Percentiles rank a stretch among this genome's conserved stretches.
Conservation (phyloP, 35 echinoderm and acorn worm species). For the Acanthaster planci region DNA sequence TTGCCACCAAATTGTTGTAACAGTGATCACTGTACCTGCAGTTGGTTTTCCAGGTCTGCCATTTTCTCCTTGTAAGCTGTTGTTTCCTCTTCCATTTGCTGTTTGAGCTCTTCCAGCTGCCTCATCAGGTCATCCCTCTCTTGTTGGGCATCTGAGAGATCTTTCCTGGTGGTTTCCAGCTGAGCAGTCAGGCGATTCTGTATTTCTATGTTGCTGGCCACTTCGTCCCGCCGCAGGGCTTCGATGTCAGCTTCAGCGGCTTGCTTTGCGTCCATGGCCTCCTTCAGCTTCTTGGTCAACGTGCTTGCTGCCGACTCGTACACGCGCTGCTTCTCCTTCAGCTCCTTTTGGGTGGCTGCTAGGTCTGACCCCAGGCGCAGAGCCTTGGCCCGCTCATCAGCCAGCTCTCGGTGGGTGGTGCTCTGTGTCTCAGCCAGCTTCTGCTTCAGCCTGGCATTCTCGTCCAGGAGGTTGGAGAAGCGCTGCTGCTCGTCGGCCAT, state of each 20-base stretch:
- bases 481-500: conserved; percentile 80
- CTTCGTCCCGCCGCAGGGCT: conserved; percentile 30
- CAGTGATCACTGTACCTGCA: conserved; percentile 45
- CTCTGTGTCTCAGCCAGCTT: conserved; percentile 75
- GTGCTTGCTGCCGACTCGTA: conserved; percentile 51
- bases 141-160: conserved; percentile 25
- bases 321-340: conserved; percentile 68
- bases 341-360: conserved; percentile 71
- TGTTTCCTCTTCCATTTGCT: conserved; percentile 64
- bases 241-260: conserved; percentile 63
- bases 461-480: conserved; percentile 68
- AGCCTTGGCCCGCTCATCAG: conserved; percentile 76
- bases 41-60: conserved; percentile 66
- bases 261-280: conserved; percentile 63
- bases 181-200: conserved; percentile 50
- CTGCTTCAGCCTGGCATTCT: conserved; percentile 75
- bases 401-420: conserved; percentile 71
- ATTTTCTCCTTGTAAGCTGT: conserved; percentile 61
- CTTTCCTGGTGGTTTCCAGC: conserved; percentile 53
- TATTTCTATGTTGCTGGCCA: conserved; percentile 65
- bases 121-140: conserved; percentile 51
- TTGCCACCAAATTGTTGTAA: not conserved
- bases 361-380: conserved; percentile 68
- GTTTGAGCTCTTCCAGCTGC: conserved; percentile 48
- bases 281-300: conserved; percentile 55